phyloP scores from a whole-genome alignment of 1,140 invertebrate species.

The Eurosta solidaginis region DNA sequence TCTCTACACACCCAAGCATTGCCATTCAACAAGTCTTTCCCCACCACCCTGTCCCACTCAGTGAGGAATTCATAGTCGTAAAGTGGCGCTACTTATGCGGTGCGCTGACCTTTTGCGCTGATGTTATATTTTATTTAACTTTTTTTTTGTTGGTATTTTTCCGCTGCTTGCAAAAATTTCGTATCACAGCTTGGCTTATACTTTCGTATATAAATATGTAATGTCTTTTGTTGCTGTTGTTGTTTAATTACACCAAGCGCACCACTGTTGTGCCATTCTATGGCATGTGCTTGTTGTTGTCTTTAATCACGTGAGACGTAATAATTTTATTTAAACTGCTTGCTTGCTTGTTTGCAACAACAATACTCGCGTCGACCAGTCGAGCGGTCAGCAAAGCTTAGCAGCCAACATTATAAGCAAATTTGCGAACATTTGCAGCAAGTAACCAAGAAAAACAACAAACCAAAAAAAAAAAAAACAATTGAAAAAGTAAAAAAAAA shows the following conservation, averaged over 20 bases:
- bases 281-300: slow-evolving; percentile 15
- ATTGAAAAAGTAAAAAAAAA: neutral
- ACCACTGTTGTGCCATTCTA: neutral
- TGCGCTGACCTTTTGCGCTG: slow-evolving; percentile 17
- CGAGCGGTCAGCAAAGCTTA: slow-evolving; percentile 22
- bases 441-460: neutral
- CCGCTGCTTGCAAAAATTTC: neutral
- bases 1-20: no score
- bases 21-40: neutral
- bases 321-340: slow-evolving; percentile 25
- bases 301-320: slow-evolving; percentile 25
- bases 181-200: neutral
- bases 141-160: no score
- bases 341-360: slow-evolving; percentile 8
- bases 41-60: neutral
- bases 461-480: neutral
- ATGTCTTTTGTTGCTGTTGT: neutral
- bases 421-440: neutral
- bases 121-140: neutral
- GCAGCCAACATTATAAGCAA: slow-evolving; percentile 9
- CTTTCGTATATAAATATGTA: neutral
- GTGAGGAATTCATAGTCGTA: slow-evolving; percentile 1
- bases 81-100: slow-evolving; percentile 26
- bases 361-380: neutral
- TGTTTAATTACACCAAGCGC: neutral